Evolutionary conservation across 2,797 vertebrate genomes (phyloP).

Genomic region (Lates japonicus): DNA sequence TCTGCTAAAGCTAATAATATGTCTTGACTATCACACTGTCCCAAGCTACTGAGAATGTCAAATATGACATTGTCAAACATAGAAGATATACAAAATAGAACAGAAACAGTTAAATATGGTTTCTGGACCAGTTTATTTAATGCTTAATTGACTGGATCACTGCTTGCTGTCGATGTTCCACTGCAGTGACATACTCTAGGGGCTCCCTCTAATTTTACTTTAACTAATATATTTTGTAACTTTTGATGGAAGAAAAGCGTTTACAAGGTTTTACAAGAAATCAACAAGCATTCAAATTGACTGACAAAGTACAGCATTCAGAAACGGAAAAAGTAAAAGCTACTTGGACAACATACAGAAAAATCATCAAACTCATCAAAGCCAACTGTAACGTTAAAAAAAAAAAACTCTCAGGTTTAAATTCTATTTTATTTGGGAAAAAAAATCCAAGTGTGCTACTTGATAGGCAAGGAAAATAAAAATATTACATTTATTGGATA

Average conservation of each 20-base stretch:
- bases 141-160: not conserved
- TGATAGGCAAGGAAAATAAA: not conserved
- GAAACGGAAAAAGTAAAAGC: not conserved
- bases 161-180: not conserved
- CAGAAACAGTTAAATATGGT: not conserved
- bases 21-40: not conserved
- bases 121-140: not conserved
- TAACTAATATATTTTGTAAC: not conserved
- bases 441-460: not conserved
- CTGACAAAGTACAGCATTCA: not conserved
- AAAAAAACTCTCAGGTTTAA: not conserved
- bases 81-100: not conserved
- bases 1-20: not conserved
- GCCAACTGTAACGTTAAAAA: not conserved
- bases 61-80: slow-evolving; percentile 10
- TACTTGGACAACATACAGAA: slow-evolving; percentile 12
- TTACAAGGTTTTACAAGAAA: not conserved
- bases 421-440: slow-evolving; percentile 1
- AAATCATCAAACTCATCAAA: slow-evolving; percentile 15
- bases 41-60: not conserved
- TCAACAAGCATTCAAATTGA: not conserved
- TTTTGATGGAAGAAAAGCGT: not conserved
- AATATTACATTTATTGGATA: slow-evolving; percentile 6
- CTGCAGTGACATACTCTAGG: no score
- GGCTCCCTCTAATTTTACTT: no score